Evolutionary conservation across 1,140 invertebrate genomes (phyloP), one percentile per base, ranked within the genome.

Genomic region (Potamilus streckersoni): DNA sequence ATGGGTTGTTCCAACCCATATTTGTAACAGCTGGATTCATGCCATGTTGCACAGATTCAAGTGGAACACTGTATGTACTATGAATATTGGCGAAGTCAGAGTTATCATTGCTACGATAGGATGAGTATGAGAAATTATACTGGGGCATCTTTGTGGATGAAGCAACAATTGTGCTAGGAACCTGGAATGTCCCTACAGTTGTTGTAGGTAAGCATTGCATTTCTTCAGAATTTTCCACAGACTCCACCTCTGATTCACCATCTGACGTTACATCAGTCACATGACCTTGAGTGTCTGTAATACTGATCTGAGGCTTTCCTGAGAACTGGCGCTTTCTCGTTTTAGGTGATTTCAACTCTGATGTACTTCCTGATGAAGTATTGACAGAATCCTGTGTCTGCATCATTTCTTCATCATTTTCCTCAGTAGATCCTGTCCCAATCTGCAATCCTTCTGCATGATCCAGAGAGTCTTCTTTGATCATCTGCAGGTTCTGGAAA

Each of bases 271-370:
- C 94, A 92, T 72, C 90, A 84, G 86, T 95, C 94, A 64, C 93
- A 93, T n/a, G 94, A 94, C 84, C 88, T 62, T 78, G 94, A 92
- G 2, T 93, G 73, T 97, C 96, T 1, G 96, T 97, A 6, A 97
- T 92, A 80, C 95, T 96, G 78, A 97, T 97, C 89, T 96, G 95
- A 1, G 96, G 96, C 84, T 89, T 89, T 27, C 81, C 84, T 20
- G 79, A 70, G 69, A 74, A 85, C 31, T 83, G 61, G 20, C 55
- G 66, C 59, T 71, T 72, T 72, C 66, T 73, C 27, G 16, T 55
- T 11, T 59, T 17, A 38, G 27, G 19, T 5, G 55, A 15, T 15
- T 49, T 49, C 38, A 49, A 49, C 38, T 49, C 6, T 0, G 38
- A 49, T 49, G 38, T 49, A 49, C 11, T 49, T 49, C 38, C 38